Evolutionary conservation across 1,140 invertebrate genomes (phyloP).

Genomic region (Spodoptera litura): DNA sequence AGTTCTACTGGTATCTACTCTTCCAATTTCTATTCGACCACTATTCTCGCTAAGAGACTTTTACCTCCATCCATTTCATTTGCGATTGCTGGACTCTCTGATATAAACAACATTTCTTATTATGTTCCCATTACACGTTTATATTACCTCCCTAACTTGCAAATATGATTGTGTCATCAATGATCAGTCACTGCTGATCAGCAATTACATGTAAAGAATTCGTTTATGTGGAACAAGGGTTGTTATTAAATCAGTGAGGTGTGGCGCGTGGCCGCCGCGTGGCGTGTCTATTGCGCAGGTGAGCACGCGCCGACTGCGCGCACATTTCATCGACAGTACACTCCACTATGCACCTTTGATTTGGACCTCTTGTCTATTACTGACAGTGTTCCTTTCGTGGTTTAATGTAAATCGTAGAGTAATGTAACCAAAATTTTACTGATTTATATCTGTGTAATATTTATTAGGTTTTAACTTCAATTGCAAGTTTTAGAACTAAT

Average conservation of each 20-base stretch:
- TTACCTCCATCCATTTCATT: no score
- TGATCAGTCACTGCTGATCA: not conserved
- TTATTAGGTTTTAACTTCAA: no score
- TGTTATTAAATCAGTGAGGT: constrained; percentile 29
- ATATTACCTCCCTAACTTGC: not conserved
- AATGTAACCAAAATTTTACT: no score
- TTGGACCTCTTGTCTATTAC: not conserved
- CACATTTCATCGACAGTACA: not conserved
- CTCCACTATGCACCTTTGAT: constrained; percentile 7
- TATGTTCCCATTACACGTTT: not conserved
- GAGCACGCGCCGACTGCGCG: not conserved
- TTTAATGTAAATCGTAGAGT: no score
- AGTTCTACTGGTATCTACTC: no score
- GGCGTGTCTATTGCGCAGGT: constrained; percentile 31
- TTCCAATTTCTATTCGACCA: no score
- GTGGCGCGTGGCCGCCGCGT: constrained; percentile 21
- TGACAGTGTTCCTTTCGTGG: no score
- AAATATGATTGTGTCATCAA: constrained; percentile 23
- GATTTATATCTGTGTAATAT: no score
- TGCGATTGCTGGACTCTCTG: no score
- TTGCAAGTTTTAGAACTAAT: no score
- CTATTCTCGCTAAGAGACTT: no score
- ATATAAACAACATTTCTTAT: no score
- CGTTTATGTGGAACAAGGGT: constrained; percentile 25
- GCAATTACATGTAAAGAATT: constrained; percentile 5